phyloP scores from a whole-genome alignment of 2,113 vertebrate species.

The Talpa occidentalis region DNA sequence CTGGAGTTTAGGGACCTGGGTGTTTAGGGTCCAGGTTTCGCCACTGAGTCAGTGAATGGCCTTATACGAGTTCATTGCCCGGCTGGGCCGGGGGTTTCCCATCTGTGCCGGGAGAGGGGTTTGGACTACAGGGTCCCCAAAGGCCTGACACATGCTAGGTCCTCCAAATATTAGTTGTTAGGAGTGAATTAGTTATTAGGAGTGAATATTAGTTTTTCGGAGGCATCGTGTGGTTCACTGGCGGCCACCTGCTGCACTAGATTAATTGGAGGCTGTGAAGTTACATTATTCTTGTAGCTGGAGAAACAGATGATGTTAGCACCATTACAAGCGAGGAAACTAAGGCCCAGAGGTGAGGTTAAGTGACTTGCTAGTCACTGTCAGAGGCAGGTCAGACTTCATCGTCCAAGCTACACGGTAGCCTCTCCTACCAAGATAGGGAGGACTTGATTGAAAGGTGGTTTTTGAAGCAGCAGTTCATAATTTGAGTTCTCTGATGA shows the following conservation, averaged over 20 bases:
- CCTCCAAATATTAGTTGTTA: not conserved
- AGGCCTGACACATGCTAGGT: not conserved
- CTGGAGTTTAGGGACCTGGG: not conserved
- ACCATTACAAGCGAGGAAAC: not conserved
- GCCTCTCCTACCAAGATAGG: not conserved
- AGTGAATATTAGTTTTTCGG: no score
- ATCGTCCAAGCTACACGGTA: not conserved
- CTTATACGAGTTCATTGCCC: not conserved
- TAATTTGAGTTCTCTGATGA: not conserved
- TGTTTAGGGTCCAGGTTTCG: not conserved
- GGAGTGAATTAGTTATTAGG: not conserved
- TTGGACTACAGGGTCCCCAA: not conserved
- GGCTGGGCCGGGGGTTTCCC: not conserved
- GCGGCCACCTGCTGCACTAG: not conserved
- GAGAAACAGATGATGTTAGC: not conserved
- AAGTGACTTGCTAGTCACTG: not conserved
- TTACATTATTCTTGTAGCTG: not conserved
- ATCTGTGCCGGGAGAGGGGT: not conserved
- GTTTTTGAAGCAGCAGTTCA: not conserved
- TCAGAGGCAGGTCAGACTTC: slow-evolving; percentile 17
- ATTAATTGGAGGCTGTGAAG: not conserved
- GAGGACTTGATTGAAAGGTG: not conserved
- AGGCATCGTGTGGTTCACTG: not conserved
- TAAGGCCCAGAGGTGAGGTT: not conserved
- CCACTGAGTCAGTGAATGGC: not conserved